A percentile compares a stretch with the other conserved stretches of the same genome.
These are phyloP conservation scores for Actinemys pallida DNA, from an alignment of 2,113 vertebrate species.

Conservation along the genomic window DNA sequence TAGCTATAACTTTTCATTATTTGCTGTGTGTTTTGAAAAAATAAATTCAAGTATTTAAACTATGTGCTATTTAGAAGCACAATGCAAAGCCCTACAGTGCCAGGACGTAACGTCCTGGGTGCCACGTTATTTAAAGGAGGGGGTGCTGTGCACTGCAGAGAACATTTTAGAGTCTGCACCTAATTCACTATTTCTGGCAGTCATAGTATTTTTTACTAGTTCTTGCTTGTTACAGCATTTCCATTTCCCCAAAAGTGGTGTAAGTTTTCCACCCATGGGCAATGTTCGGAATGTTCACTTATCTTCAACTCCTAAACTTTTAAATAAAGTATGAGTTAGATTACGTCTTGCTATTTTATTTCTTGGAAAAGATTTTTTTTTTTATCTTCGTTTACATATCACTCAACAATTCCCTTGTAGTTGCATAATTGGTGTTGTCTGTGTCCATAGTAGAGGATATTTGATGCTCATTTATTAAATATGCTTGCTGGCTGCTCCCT, in stretches of 20 bases:
- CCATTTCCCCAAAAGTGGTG: neutral
- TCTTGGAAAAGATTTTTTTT: constrained; percentile 49
- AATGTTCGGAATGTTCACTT: constrained; percentile 3
- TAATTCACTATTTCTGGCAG: neutral
- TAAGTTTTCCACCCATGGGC: constrained; percentile 5
- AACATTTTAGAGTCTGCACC: neutral
- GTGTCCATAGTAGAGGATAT: constrained; percentile 86
- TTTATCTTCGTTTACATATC: constrained; percentile 76
- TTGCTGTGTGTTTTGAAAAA: constrained; percentile 7
- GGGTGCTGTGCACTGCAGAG: neutral
- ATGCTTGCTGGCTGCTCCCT: constrained; percentile 91
- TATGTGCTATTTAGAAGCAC: neutral
- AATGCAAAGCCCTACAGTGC: neutral
- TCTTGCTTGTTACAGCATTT: constrained; percentile 22
- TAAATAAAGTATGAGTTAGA: constrained; percentile 71
- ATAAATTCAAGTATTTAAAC: neutral
- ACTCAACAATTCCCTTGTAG: constrained; percentile 75
- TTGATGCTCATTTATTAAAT: constrained; percentile 98
- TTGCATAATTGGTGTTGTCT: constrained; percentile 91
- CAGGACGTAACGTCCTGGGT: neutral
- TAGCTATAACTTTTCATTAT: neutral
- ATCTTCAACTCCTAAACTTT: constrained; percentile 49
- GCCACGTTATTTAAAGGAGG: neutral
- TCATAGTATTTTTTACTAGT: neutral
- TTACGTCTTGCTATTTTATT: neutral